Evolutionary conservation across 2,113 vertebrate species (phyloP).

Genomic region (Bubo scandiacus): DNA sequence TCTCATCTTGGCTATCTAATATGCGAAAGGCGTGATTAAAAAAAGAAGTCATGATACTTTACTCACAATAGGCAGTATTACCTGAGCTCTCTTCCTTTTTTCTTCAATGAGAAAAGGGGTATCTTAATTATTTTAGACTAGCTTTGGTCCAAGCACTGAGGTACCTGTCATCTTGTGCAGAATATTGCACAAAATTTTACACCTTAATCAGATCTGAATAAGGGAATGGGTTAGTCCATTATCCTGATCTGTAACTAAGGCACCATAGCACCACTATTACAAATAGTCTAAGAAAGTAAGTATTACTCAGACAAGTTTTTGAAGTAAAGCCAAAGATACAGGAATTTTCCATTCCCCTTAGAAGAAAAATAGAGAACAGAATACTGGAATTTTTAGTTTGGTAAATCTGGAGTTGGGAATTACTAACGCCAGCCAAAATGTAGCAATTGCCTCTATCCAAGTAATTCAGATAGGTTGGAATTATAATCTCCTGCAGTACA

Average conservation of each 20-base stretch:
- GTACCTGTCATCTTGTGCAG: background rate
- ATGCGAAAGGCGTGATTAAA: background rate
- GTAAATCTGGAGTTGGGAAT: background rate
- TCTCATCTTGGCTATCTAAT: background rate
- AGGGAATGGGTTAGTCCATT: background rate
- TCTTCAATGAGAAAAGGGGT: background rate
- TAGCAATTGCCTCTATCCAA: background rate
- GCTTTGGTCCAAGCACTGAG: background rate
- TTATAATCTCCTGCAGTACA: background rate
- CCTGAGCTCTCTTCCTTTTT: background rate
- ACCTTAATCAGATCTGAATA: background rate
- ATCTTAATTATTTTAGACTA: background rate
- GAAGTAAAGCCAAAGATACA: conserved; percentile 33
- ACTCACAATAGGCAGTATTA: background rate
- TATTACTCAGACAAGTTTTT: background rate
- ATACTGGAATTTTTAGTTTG: conserved; percentile 3
- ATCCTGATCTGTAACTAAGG: background rate
- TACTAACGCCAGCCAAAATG: background rate
- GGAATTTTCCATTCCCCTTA: conserved; percentile 42
- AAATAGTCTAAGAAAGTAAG: background rate
- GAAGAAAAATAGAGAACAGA: background rate
- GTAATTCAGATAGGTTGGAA: background rate
- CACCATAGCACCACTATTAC: background rate
- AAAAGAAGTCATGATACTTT: background rate
- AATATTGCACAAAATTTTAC: background rate